phyloP scores from a whole-genome alignment of 2,797 vertebrate species.

The Picus viridis region DNA sequence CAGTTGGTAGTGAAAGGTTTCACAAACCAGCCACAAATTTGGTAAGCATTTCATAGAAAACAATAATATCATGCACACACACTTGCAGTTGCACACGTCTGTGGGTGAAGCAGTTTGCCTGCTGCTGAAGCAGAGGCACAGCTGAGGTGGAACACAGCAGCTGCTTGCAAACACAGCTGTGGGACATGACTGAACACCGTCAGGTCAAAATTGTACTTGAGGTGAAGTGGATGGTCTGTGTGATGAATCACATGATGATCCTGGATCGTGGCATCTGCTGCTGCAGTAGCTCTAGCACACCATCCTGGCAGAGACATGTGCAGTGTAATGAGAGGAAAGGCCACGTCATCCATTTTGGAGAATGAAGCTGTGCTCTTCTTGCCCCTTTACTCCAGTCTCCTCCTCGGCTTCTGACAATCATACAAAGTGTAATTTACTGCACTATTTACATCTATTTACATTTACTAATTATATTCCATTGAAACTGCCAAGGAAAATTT shows the following conservation, averaged over 20 bases:
- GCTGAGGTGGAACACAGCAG: slow-evolving; percentile 21
- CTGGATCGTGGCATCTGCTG: not conserved
- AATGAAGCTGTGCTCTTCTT: not conserved
- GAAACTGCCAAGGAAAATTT: slow-evolving; percentile 68
- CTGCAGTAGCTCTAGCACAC: not conserved
- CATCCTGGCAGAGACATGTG: accelerated
- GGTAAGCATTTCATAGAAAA: not conserved
- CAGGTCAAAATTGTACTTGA: slow-evolving; percentile 7
- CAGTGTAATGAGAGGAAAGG: not conserved
- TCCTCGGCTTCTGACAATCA: slow-evolving; percentile 12
- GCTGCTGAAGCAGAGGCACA: slow-evolving; percentile 1
- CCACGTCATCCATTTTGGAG: not conserved
- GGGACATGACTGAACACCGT: not conserved
- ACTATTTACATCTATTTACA: slow-evolving; percentile 70
- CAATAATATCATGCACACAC: not conserved
- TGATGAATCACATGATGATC: not conserved
- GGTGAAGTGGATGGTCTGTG: slow-evolving; percentile 15
- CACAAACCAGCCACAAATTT: slow-evolving; percentile 27
- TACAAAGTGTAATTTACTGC: slow-evolving; percentile 40
- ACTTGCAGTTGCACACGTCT: not conserved
- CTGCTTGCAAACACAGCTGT: not conserved
- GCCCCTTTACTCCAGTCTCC: not conserved
- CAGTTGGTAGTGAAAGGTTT: slow-evolving; percentile 34
- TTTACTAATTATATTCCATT: slow-evolving; percentile 69
- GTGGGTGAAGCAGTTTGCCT: not conserved